A percentile compares a stretch with the other conserved stretches of the same genome.
Evolutionary conservation across 2,113 vertebrate genomes (phyloP).

Genomic region (Noctilio leporinus): DNA sequence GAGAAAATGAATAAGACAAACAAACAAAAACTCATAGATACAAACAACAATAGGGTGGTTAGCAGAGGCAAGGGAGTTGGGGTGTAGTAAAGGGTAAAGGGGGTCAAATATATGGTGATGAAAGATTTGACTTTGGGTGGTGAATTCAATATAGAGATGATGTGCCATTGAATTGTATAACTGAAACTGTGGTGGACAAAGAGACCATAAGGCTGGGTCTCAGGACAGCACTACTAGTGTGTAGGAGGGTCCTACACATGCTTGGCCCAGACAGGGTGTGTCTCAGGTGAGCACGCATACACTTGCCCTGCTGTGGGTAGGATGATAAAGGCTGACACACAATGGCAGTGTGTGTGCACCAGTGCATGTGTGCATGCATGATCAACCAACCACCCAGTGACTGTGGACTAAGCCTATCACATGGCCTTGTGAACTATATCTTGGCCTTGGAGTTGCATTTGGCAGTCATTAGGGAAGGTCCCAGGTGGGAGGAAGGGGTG

Average conservation of each 20-base stretch:
- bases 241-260: background rate
- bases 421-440: background rate
- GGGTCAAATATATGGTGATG: background rate
- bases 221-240: background rate
- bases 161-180: background rate
- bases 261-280: background rate
- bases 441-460: background rate
- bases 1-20: background rate
- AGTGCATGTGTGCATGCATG: background rate
- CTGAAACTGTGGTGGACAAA: background rate
- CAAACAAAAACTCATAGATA: background rate
- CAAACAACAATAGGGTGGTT: background rate
- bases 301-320: background rate
- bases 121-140: background rate
- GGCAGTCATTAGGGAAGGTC: background rate
- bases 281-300: background rate
- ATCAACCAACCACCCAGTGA: background rate
- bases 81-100: background rate
- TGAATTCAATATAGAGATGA: background rate
- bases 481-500: no score
- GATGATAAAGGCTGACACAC: background rate
- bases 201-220: background rate
- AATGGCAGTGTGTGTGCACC: background rate
- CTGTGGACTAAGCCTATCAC: background rate
- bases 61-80: background rate